These are phyloP conservation scores for Tolypeutes matacus DNA, from an alignment of 2,797 vertebrate species.

Conservation along the genomic window DNA sequence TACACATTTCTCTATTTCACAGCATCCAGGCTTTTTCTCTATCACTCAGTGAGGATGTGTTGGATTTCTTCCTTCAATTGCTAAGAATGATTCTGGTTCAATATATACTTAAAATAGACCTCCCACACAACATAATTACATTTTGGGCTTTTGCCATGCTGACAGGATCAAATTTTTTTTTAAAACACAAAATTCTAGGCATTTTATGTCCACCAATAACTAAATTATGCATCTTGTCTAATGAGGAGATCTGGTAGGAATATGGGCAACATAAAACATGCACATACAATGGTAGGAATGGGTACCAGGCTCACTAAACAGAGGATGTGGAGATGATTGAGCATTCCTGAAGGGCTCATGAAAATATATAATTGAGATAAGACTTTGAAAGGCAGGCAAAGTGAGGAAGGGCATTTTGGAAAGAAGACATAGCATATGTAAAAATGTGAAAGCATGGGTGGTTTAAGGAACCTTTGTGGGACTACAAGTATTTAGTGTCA, in stretches of 20 bases:
- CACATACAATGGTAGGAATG: neutral
- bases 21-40: neutral
- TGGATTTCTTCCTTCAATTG: neutral
- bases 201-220: neutral
- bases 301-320: neutral
- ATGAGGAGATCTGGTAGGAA: neutral
- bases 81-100: neutral
- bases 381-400: neutral
- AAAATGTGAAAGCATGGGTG: neutral
- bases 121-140: neutral
- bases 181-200: neutral
- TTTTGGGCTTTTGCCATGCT: neutral
- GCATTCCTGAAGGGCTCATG: neutral
- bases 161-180: neutral
- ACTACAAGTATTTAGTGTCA: neutral
- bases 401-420: neutral
- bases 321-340: rapidly evolving
- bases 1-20: conserved; percentile 47
- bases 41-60: neutral
- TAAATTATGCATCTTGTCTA: neutral
- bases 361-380: neutral
- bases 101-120: neutral
- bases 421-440: neutral
- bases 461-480: neutral
- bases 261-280: neutral